Evolutionary conservation across 2,113 vertebrate species (phyloP).

Genomic region (Xiphias gladius): DNA sequence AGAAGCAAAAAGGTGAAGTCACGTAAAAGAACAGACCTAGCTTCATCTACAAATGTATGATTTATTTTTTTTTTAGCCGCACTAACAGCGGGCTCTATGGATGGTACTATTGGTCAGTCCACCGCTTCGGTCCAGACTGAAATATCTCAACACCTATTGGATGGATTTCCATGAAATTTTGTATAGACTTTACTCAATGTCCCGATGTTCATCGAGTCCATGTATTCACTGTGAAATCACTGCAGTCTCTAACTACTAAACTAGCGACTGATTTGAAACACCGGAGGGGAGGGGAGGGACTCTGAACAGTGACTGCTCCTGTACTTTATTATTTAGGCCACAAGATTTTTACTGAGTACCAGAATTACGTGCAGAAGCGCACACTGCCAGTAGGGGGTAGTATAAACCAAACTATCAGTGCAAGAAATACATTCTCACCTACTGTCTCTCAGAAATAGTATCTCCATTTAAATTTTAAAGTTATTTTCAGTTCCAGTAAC

Average conservation of each 20-base stretch:
- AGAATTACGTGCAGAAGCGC: background rate
- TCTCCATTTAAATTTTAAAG: background rate
- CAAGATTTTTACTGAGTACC: conserved; percentile 8
- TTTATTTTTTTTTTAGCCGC: too few relatives aligned
- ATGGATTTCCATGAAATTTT: background rate
- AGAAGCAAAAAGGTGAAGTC: background rate
- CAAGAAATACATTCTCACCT: background rate
- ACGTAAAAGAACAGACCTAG: background rate
- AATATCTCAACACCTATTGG: background rate
- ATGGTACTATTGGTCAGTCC: too few relatives aligned
- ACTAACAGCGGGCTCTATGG: too few relatives aligned
- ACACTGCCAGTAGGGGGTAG: conserved; percentile 5
- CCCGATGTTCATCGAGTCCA: too few relatives aligned
- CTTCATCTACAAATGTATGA: background rate
- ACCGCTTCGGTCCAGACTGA: background rate
- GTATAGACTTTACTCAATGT: background rate
- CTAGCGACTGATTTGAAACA: too few relatives aligned
- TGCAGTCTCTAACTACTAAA: too few relatives aligned
- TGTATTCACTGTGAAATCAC: too few relatives aligned
- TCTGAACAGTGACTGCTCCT: background rate
- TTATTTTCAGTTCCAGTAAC: background rate
- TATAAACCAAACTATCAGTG: background rate
- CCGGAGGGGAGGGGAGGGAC: background rate
- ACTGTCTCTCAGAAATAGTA: background rate
- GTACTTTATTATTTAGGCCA: background rate